Evolutionary conservation across 2,888 invertebrate species (phyloP), one percentile per base, ranked within the genome.

Genomic region (Chaetogeoica ovagalla): DNA sequence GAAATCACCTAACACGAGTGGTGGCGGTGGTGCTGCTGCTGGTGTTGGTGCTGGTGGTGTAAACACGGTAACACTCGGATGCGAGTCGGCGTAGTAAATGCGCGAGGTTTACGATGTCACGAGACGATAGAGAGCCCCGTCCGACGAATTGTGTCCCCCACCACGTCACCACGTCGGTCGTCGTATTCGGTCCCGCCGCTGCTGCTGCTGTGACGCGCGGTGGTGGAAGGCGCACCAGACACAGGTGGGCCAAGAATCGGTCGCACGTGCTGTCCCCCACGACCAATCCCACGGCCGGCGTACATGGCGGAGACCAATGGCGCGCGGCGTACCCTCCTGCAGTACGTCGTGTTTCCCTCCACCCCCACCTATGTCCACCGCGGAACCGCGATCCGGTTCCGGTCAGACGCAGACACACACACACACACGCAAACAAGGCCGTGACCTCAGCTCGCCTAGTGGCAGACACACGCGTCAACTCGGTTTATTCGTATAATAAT

Each of bases 1-100:
- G 79, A 79, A 79, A 52, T 79, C 79, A 79, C 77, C 37, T 59
- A 9, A n/a, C n/a, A n/a, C n/a, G n/a, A n/a, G n/a, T n/a, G 37
- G 8, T 43, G 9, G 43, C 6, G 11, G 17, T 59, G 1, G 30
- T 23, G 13, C 21, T n/a, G 23, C 17, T 48, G 11, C 52, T 43
- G 9, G 43, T 43, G 11, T 21, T 59, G 30, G 30, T 23, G 13
- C 21, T n/a, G 23, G 21, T 48, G 11, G 21, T 52, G 23, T 19
- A 52, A 21, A n/a, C 17, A 57, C 9, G 43, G 13, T 52, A 19
- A 63, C 70, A 65, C 63, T 63, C 55, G 57, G 79, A 43, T 57
- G 21, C 23, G 77, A 39, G 48, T 77, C 69, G 62, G 43, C 71
- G 79, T 70, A 79, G 79, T 48, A 71, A 79, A 57, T 79, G 79